These are phyloP conservation scores for Oreochromis spilurus DNA, from an alignment of 2,113 vertebrate genomes.

Conservation along the genomic window DNA sequence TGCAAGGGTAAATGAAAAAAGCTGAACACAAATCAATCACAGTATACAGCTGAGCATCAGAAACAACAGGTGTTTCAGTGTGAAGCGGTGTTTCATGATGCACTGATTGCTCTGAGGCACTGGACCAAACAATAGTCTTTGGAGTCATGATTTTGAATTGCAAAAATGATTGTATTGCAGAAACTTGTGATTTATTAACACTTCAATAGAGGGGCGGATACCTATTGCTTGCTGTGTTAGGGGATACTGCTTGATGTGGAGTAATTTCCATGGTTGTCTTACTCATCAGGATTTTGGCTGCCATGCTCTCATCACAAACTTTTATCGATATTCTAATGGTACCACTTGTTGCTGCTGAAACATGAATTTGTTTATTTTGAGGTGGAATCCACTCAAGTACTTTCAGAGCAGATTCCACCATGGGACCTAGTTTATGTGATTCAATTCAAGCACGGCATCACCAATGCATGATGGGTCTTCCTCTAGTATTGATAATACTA, in stretches of 20 bases:
- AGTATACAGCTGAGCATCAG: too few relatives aligned
- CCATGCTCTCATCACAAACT: not conserved
- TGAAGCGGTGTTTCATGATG: not conserved
- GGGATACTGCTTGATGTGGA: not conserved
- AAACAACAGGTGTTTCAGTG: not conserved
- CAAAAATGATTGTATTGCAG: not conserved
- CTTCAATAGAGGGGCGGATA: not conserved
- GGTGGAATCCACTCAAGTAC: not conserved
- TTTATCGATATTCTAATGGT: not conserved
- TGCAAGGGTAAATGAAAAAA: not conserved
- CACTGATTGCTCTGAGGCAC: not conserved
- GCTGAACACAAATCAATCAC: not conserved
- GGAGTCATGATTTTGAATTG: not conserved
- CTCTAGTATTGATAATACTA: accelerated
- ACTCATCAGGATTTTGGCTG: not conserved
- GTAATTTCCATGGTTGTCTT: not conserved
- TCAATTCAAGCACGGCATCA: accelerated
- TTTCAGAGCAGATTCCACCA: not conserved
- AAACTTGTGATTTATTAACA: accelerated
- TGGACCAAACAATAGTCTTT: not conserved
- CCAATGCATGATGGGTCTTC: not conserved
- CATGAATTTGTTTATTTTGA: not conserved
- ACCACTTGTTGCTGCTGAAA: accelerated
- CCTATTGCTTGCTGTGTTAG: not conserved
- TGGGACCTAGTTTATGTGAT: not conserved